A percentile compares a stretch with the other conserved stretches of the same genome.
Conservation (phyloP, 2,797 vertebrate species). For the Rhinichthys osculus region DNA sequence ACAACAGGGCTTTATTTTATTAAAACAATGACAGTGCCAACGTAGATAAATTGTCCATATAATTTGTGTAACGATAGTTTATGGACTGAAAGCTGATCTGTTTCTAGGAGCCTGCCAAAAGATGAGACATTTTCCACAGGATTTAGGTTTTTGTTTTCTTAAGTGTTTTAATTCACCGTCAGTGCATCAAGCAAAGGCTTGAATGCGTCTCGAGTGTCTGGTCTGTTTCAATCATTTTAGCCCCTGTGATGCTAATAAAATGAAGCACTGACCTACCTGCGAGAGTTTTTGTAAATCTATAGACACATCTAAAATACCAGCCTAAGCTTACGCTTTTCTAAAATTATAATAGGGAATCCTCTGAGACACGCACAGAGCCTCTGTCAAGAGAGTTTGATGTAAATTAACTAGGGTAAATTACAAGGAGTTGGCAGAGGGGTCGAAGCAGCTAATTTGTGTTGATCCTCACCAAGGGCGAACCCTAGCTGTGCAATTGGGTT, state of each 20-base stretch:
- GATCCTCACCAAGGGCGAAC: constrained; percentile 43
- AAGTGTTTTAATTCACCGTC: neutral
- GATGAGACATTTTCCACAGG: neutral
- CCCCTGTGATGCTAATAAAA: neutral
- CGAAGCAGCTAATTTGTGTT: constrained; percentile 36
- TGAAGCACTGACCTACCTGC: neutral
- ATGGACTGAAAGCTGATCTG: neutral
- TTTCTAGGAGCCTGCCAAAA: constrained; percentile 13
- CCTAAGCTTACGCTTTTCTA: constrained; percentile 4
- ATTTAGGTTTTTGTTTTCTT: constrained; percentile 5
- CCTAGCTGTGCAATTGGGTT: constrained; percentile 21
- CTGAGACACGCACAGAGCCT: constrained; percentile 6
- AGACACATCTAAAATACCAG: constrained; percentile 21
- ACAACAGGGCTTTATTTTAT: constrained; percentile 26
- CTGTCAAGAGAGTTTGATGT: constrained; percentile 20
- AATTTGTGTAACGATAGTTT: constrained; percentile 15
- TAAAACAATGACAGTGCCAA: constrained; percentile 21
- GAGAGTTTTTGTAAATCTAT: constrained; percentile 4
- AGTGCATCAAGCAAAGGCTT: neutral
- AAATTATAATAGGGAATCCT: constrained; percentile 19
- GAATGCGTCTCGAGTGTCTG: neutral
- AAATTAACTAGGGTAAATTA: constrained; percentile 34
- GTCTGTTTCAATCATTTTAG: constrained; percentile 26
- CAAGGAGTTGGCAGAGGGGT: constrained; percentile 23
- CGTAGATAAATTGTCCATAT: constrained; percentile 2